Evolutionary conservation across 2,113 vertebrate species (phyloP), one percentile per base, ranked within the genome.

Genomic region (Paradoxurus hermaphroditus): DNA sequence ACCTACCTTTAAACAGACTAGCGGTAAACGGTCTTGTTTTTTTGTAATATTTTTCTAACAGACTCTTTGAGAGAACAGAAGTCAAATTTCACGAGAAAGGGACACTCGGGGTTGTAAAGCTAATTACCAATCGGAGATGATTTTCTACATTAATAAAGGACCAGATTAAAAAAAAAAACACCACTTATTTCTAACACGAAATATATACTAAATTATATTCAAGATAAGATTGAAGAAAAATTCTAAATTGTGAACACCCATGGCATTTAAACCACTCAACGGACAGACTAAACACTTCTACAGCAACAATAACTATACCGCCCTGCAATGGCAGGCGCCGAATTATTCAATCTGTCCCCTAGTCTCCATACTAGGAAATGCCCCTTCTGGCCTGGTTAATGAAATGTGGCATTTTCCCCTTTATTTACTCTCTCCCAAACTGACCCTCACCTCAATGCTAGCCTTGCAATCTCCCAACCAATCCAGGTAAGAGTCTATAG

Each of bases 1-100:
- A 44, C 19, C 23, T 65, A n/a, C 16, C 29, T 72, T 89, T 91
- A 92, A 77, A 59, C 0, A 91, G 41, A 79, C 7, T 31, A 82
- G 7, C 36, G 85, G 75, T 68, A 90, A 96, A 94, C 11, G 9
- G 92, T 89, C 53, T 41, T 86, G 34, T 75, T 86, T 90, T 84
- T 82, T 70, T 70, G 23, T 63, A 83, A 7, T 81, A 75, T 75
- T 91, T 94, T 91, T 89, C 51, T 93, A 92, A 96, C 7, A 90
- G 36, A 89, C 34, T 1, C 6, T 84, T 79, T 82, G n/a, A 59
- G 39, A 95, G 31, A 49, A 88, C 0, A 78, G 39, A 92, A 94
- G 36, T 88, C 73, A 94, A 88, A 95, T 96, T 88, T 97, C 51
- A 97, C 10, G 93, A 91, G 27, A 59, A 75, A 88, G 31, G 46